Evolutionary conservation across 2,113 vertebrate genomes (phyloP).

Genomic region (Muscicapa adusta): DNA sequence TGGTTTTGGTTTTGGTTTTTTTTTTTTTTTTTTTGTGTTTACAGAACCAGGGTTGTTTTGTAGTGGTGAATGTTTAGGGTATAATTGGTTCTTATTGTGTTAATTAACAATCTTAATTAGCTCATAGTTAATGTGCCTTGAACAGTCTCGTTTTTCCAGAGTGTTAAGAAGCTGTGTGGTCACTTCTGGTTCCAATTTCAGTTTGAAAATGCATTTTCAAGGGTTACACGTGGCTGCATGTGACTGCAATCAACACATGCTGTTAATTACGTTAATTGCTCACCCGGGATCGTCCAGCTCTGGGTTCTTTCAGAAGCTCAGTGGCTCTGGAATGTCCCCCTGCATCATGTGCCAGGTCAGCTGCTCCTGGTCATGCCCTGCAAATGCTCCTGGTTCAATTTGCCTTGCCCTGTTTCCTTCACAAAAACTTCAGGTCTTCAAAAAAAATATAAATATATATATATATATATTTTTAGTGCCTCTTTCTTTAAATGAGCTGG

Average conservation of each 20-base stretch:
- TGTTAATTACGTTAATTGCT: neutral
- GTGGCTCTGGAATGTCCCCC: neutral
- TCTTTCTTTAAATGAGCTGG: neutral
- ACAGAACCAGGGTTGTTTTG: neutral
- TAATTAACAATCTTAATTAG: neutral
- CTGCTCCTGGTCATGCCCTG: neutral
- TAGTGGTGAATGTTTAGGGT: neutral
- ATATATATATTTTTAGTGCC: neutral
- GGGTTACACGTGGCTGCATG: neutral
- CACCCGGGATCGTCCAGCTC: rapidly evolving
- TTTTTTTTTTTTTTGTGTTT: neutral
- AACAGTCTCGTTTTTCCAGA: neutral
- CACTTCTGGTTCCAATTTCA: neutral
- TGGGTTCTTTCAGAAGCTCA: neutral
- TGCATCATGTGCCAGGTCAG: neutral
- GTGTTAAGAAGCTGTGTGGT: neutral
- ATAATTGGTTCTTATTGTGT: neutral
- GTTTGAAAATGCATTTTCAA: neutral
- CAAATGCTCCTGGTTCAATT: neutral
- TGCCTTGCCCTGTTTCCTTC: neutral
- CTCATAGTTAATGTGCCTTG: constrained; percentile 41
- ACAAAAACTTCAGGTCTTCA: neutral
- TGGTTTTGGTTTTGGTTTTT: neutral
- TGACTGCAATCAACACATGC: rapidly evolving
- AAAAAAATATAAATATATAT: neutral